Evolutionary conservation across 1,140 invertebrate species (phyloP), one percentile per base, ranked within the genome.

Genomic region (Apis laboriosa): DNA sequence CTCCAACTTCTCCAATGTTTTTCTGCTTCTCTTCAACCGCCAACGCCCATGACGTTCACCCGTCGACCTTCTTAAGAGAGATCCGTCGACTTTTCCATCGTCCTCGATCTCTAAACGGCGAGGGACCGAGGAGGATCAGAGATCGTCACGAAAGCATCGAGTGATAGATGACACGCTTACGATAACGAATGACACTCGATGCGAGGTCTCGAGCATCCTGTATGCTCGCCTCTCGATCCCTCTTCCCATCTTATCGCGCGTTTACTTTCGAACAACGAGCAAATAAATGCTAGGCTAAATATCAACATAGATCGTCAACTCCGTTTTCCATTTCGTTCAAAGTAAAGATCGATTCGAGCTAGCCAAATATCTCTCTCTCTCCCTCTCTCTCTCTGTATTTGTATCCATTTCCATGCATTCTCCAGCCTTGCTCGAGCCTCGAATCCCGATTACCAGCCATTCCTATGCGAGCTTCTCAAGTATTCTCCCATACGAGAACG

Each of bases 51-150:
- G 85, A 77, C 88, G 86, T 87, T 89, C 81, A 89, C 86, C 84
- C 79, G 84, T 82, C 88, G 88, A 90, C 88, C 88, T 90, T 90
- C 83, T 90, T 90, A 89, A 63, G 76, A 86, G 84, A 88, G 84
- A 89, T 88, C 84, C 78, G 78, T 80, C 87, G 72, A 73, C 87
- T 88, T 88, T 88, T 88, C 88, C 80, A 60, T 77, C 86, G 89
- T 87, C 86, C 88, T 88, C 89, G 84, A 89, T 89, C 88, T 86
- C 63, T 58, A 43, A 21, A 15, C 19, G 43, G 12, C 43, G 2
- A 8, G 21, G 66, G 43, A 21, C 64, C 34, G 34, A 9, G 11
- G 19, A 67, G 19, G 63, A 34, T 34, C 15, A 8, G 28, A 34
- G 63, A 64, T 64, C 28, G 63, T 28, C 63, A 64, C 63, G 28